Evolutionary conservation across 2,113 vertebrate genomes (phyloP).

Genomic region (Ariopsis seemanni): DNA sequence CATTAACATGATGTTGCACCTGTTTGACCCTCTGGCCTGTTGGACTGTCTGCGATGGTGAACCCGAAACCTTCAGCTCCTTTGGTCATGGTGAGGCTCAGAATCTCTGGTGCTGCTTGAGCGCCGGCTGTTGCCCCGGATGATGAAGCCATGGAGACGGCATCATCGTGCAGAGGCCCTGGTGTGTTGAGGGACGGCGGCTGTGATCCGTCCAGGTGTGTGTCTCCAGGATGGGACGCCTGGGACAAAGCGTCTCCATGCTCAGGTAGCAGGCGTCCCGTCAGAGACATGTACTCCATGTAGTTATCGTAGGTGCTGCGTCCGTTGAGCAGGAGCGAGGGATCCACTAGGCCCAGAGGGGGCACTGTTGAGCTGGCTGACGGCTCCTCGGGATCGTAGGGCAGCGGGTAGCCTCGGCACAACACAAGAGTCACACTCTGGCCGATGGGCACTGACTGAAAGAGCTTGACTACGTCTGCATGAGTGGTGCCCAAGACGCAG

Average conservation of each 20-base stretch:
- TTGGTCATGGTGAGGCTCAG: slow-evolving; percentile 99
- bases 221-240: slow-evolving; percentile 85
- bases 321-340: slow-evolving; percentile 92
- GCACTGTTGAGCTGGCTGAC: slow-evolving; percentile 80
- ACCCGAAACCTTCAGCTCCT: slow-evolving; percentile 95
- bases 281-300: slow-evolving; percentile 97
- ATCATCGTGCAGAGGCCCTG: slow-evolving; percentile 84
- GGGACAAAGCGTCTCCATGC: slow-evolving; percentile 82
- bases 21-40: slow-evolving; percentile 98
- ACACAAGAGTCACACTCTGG: slow-evolving; percentile 95
- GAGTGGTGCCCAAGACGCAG: slow-evolving; percentile 97
- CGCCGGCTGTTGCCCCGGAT: slow-evolving; percentile 82
- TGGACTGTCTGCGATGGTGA: slow-evolving; percentile 98
- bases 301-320: slow-evolving; percentile 94
- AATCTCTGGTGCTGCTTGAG: slow-evolving; percentile 77
- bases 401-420: slow-evolving; percentile 96
- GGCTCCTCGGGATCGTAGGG: slow-evolving; percentile 98
- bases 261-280: slow-evolving; percentile 93
- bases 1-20: slow-evolving; percentile 52
- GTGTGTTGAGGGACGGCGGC: slow-evolving; percentile 78
- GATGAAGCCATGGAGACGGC: slow-evolving; percentile 96
- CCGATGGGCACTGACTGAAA: slow-evolving; percentile 99
- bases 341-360: slow-evolving; percentile 92
- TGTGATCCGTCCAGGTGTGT: slow-evolving; percentile 92
- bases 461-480: slow-evolving; percentile 98